Conservation (phyloP, 37 sponge, comb jelly and placozoan genomes). For the Chondrilla cf. caribensis region DNA sequence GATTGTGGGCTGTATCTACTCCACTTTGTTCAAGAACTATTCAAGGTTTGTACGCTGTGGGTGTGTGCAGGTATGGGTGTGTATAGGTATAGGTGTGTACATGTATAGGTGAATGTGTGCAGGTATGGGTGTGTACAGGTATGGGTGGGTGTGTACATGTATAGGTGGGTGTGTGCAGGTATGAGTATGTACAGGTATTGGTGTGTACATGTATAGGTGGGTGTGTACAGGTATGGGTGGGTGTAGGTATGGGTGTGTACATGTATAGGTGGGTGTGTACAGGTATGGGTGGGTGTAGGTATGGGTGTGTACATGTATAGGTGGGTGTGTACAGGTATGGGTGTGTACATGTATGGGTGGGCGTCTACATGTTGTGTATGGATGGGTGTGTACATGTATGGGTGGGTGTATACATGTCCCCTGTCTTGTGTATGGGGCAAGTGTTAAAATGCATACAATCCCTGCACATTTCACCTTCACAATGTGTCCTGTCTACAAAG, state of each 20-base stretch:
- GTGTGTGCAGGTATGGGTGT: not conserved
- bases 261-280: slow-evolving; percentile 6
- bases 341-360: slow-evolving; percentile 14
- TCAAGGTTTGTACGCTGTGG: slow-evolving; percentile 5
- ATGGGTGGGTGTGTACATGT: slow-evolving; percentile 17
- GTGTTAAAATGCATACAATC: too few relatives aligned
- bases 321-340: slow-evolving; percentile 3
- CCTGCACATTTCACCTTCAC: too few relatives aligned
- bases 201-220: slow-evolving; percentile 16
- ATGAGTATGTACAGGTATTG: not conserved
- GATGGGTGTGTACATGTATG: slow-evolving; percentile 2
- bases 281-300: slow-evolving; percentile 20
- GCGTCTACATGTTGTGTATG: not conserved
- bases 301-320: not conserved
- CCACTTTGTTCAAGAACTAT: slow-evolving; percentile 79
- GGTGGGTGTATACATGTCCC: not conserved
- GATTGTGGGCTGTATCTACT: slow-evolving; percentile 91
- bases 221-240: slow-evolving; percentile 15
- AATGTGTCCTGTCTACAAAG: too few relatives aligned
- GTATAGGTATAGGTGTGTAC: not conserved
- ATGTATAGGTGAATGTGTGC: slow-evolving; percentile 1
- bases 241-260: not conserved
- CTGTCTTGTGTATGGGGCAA: too few relatives aligned
- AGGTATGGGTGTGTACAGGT: slow-evolving; percentile 16
- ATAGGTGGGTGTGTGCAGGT: slow-evolving; percentile 16